Evolutionary conservation across 2,113 vertebrate genomes (phyloP), one percentile per base, ranked within the genome.

Genomic region (Riparia riparia): DNA sequence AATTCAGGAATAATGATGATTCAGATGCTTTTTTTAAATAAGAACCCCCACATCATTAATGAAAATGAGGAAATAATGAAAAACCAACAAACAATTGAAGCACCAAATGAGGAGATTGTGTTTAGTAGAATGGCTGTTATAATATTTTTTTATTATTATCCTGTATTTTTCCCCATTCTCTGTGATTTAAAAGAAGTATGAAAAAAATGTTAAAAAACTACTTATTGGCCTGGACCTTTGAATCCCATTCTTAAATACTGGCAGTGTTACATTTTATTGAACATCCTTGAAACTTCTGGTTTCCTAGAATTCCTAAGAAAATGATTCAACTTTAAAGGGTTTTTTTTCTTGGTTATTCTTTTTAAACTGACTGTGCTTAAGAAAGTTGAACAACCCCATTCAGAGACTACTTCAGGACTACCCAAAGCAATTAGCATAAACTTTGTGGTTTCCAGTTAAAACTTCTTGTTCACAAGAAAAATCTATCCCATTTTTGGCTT

Each of bases 391-490:
- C 34, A 87, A n/a, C 18, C 2, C 7, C 28, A 18, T 82, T 88
- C 34, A 57, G 76, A 65, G 64, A 78, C 41, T 50, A 7, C 64
- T 83, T 91, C 31, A 69, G 17, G 14, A 64, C 51, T 50, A 69
- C 28, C 10, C 56, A 73, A 60, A 86, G 22, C 13, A 78, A 86
- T 65, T 49, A 66, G 7, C 26, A 26, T 69, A 57, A 86, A 70
- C 21, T 65, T 58, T 56, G 70, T 89, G 80, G 53, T 92, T 94
- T 89, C 28, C 45, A 72, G 32, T 86, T 93, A 63, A 95, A 94
- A 37, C 16, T 73, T 60, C 9, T 60, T 19, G 49, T 94, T 96
- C 50, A 64, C 31, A 47, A 84, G 69, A 86, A 94, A 69, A 88
- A 81, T 88, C 17, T 68, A 9, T 81, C 41, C 15, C 18, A 44